phyloP scores from a whole-genome alignment of 2,888 invertebrate species.

The Mycalesis mineus region DNA sequence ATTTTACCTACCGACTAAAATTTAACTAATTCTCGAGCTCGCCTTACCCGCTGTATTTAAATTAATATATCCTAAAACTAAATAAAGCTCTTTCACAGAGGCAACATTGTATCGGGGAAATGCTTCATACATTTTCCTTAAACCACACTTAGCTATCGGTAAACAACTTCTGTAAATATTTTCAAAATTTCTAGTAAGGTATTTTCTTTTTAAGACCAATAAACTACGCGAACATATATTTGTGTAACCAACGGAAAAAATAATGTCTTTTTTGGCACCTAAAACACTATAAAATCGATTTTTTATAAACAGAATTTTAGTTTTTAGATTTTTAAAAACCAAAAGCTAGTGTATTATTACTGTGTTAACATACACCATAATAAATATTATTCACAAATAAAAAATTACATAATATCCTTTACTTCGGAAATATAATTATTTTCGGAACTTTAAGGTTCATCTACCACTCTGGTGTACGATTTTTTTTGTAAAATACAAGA shows the following conservation, averaged over 20 bases:
- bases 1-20: background rate
- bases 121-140: constrained; percentile 3
- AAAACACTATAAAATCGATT: too few species aligned
- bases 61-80: constrained; percentile 25
- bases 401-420: too few species aligned
- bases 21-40: background rate
- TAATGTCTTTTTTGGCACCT: too few species aligned
- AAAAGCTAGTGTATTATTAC: too few species aligned
- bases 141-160: background rate
- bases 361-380: too few species aligned
- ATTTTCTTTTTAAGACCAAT: background rate
- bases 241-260: too few species aligned
- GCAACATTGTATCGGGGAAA: constrained; percentile 21
- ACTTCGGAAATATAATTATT: too few species aligned
- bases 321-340: too few species aligned
- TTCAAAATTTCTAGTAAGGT: background rate
- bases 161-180: background rate
- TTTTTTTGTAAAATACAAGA: background rate
- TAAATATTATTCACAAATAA: too few species aligned
- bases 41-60: constrained; percentile 13
- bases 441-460: too few species aligned
- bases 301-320: too few species aligned
- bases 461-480: too few species aligned
- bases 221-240: background rate
- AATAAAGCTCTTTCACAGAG: constrained; percentile 31